Conservation (phyloP, 2,888 invertebrate species). For the Pseudococcus jackbeardsleyi region DNA sequence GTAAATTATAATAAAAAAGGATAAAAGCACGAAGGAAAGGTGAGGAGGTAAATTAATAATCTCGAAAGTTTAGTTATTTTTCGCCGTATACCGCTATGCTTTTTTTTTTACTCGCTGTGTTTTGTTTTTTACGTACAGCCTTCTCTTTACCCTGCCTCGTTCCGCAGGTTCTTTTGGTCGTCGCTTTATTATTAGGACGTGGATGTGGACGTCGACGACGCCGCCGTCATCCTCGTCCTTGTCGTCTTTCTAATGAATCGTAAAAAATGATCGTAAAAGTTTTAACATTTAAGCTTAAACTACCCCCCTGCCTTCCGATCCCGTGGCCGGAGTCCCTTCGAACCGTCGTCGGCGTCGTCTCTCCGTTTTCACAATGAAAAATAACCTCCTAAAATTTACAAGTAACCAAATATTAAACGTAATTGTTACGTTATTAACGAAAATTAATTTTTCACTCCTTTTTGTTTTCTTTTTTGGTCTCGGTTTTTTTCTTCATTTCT, state of each 20-base stretch:
- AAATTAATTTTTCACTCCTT: conserved; percentile 32
- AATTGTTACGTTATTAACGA: conserved; percentile 52
- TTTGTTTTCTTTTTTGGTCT: neutral
- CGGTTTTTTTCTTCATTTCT: neutral
- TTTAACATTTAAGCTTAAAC: conserved; percentile 38
- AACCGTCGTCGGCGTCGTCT: neutral
- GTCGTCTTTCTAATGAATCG: conserved; percentile 48
- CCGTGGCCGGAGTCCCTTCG: neutral
- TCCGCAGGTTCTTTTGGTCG: neutral
- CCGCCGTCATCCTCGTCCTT: neutral
- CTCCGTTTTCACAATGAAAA: conserved; percentile 4
- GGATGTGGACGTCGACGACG: neutral
- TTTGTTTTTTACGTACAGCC: conserved; percentile 7
- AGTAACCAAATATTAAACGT: conserved; percentile 52
- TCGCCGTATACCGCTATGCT: conserved; percentile 7
- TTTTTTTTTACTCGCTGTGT: neutral
- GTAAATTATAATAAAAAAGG: conserved; percentile 49
- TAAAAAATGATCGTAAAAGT: conserved; percentile 55
- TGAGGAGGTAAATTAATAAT: conserved; percentile 51
- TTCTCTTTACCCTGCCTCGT: neutral
- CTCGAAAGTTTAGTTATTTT: conserved; percentile 54
- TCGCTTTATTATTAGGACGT: conserved; percentile 3
- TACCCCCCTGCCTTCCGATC: too few relatives aligned
- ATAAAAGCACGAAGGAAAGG: conserved; percentile 25
- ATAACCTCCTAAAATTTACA: conserved; percentile 50